Conservation (phyloP, 2,113 vertebrate species). For the Otolemur garnettii region DNA sequence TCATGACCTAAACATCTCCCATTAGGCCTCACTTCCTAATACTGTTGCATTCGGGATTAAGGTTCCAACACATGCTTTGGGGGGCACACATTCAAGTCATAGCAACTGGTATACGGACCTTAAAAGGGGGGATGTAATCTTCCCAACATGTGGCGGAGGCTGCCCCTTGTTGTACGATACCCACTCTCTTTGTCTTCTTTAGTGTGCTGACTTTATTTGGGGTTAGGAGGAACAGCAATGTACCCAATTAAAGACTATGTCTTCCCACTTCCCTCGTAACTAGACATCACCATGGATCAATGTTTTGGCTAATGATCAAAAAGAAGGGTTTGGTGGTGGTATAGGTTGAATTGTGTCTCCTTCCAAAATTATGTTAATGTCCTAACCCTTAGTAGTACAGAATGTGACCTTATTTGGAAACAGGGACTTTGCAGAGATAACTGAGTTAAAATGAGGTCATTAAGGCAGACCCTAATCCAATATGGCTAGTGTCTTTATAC, state of each 20-base stretch:
- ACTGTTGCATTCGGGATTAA: neutral
- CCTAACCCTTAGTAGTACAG: neutral
- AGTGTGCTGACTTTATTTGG: neutral
- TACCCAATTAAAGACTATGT: neutral
- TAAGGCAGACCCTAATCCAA: neutral
- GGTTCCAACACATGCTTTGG: neutral
- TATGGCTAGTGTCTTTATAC: neutral
- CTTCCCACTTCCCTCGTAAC: neutral
- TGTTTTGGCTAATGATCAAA: neutral
- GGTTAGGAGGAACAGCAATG: neutral
- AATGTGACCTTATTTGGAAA: neutral
- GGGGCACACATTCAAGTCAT: neutral
- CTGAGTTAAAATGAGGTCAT: slow-evolving; percentile 21
- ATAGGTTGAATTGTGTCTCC: neutral
- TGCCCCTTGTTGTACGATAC: neutral
- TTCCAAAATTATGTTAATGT: neutral
- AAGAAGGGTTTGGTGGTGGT: neutral
- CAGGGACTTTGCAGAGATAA: neutral
- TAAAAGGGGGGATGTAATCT: slow-evolving; percentile 11
- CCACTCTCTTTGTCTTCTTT: neutral
- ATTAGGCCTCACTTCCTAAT: neutral
- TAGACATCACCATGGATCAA: neutral
- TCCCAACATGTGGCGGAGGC: neutral
- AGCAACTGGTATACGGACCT: neutral
- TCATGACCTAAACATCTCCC: neutral